These are phyloP conservation scores for Notodonta dromedarius DNA, from an alignment of 2,888 invertebrate genomes.

Conservation along the genomic window DNA sequence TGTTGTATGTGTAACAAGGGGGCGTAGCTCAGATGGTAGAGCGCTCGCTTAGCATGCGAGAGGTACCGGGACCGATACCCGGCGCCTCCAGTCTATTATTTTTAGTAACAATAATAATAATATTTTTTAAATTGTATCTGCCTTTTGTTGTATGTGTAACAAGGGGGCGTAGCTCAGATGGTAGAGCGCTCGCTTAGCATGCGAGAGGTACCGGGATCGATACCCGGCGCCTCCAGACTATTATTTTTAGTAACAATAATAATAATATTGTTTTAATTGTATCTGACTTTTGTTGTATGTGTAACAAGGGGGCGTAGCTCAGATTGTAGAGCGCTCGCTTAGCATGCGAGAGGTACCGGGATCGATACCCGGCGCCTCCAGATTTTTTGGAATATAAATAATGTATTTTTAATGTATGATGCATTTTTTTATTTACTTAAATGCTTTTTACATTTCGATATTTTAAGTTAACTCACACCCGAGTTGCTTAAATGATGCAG, in stretches of 20 bases:
- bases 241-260: conserved; percentile 7
- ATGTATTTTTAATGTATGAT: too few relatives aligned
- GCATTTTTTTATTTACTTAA: too few relatives aligned
- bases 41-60: conserved; percentile 85
- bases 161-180: conserved; percentile 82
- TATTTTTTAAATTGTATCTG: too few relatives aligned
- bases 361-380: conserved; percentile 79
- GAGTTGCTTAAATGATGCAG: too few relatives aligned
- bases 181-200: conserved; percentile 85
- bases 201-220: conserved; percentile 81
- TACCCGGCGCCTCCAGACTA: conserved; percentile 56
- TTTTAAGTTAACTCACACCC: too few relatives aligned
- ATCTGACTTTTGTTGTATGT: background rate
- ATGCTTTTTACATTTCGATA: too few relatives aligned
- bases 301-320: conserved; percentile 68
- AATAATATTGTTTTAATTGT: background rate
- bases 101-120: too few relatives aligned
- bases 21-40: conserved; percentile 84
- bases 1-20: conserved; percentile 40
- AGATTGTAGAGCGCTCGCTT: conserved; percentile 79
- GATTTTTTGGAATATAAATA: background rate
- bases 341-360: conserved; percentile 83
- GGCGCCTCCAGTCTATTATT: conserved; percentile 52
- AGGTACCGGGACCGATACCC: conserved; percentile 76
- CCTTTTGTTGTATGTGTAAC: background rate